Conservation (phyloP, 2,113 vertebrate species). For the Cephalopterus ornatus region DNA sequence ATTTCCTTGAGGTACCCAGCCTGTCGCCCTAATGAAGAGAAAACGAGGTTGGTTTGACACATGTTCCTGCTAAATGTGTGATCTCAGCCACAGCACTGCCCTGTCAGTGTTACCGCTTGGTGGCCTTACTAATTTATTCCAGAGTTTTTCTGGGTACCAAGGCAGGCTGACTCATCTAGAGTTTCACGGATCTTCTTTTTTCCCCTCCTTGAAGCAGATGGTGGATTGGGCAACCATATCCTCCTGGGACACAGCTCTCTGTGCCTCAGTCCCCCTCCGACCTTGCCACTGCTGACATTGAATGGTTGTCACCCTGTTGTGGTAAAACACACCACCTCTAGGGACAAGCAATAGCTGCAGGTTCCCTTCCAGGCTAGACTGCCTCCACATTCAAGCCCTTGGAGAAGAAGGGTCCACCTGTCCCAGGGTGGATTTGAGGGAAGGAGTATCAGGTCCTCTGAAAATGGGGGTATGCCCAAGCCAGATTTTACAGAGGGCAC, state of each 20-base stretch:
- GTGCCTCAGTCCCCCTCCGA: background rate
- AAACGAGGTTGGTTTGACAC: background rate
- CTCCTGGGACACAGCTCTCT: background rate
- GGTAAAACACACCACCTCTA: background rate
- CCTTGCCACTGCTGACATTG: accelerated
- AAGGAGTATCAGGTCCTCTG: background rate
- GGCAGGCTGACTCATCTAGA: background rate
- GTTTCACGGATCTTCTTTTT: background rate
- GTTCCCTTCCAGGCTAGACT: background rate
- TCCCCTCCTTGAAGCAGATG: background rate
- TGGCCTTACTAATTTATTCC: slow-evolving; percentile 36
- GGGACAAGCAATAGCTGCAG: background rate
- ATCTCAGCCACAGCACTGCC: background rate
- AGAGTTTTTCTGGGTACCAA: background rate
- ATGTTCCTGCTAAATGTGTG: background rate
- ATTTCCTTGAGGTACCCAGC: background rate
- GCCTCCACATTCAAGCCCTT: background rate
- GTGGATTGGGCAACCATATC: background rate
- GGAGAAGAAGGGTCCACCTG: background rate
- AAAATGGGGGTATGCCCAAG: background rate
- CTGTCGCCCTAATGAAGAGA: background rate
- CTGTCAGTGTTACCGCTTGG: background rate
- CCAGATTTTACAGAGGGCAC: background rate
- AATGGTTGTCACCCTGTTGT: accelerated
- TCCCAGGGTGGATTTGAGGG: background rate